A percentile compares a stretch with the other conserved stretches of the same genome.
Conservation (phyloP, 2,113 vertebrate species). For the Anser cygnoides region DNA sequence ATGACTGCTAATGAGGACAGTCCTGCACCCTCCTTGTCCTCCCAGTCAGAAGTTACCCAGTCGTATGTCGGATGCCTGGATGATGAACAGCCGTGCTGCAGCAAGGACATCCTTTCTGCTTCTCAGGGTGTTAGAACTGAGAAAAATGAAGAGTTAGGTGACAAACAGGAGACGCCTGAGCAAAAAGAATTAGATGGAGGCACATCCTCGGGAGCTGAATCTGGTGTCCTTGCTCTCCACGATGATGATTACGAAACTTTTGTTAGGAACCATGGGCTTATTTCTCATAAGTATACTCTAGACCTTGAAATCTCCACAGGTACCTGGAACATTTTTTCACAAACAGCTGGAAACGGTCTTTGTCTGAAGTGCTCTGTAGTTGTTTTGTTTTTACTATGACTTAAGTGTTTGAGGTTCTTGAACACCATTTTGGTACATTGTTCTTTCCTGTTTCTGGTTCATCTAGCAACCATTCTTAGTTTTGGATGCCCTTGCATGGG, state of each 20-base stretch:
- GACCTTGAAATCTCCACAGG: conserved; percentile 85
- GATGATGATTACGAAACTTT: conserved; percentile 75
- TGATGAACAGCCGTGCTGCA: conserved; percentile 87
- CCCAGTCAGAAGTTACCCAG: background rate
- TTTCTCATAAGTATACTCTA: conserved; percentile 88
- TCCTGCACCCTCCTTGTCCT: background rate
- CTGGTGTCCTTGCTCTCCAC: background rate
- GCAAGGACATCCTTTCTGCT: conserved; percentile 75
- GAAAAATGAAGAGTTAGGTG: background rate
- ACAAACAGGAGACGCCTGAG: background rate
- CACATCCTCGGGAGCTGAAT: background rate
- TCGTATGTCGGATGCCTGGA: background rate
- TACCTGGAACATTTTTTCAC: conserved; percentile 24
- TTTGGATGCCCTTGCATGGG: background rate
- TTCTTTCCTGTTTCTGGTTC: background rate
- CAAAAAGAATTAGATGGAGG: background rate
- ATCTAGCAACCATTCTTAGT: background rate
- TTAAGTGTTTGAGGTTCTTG: background rate
- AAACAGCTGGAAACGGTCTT: background rate
- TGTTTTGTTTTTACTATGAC: background rate
- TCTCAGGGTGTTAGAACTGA: background rate
- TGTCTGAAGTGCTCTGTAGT: background rate
- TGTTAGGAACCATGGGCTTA: conserved; percentile 86
- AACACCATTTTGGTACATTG: background rate
- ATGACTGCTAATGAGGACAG: accelerated